phyloP scores from a whole-genome alignment of 2,888 invertebrate genomes.

The Chrysina gloriosa region DNA sequence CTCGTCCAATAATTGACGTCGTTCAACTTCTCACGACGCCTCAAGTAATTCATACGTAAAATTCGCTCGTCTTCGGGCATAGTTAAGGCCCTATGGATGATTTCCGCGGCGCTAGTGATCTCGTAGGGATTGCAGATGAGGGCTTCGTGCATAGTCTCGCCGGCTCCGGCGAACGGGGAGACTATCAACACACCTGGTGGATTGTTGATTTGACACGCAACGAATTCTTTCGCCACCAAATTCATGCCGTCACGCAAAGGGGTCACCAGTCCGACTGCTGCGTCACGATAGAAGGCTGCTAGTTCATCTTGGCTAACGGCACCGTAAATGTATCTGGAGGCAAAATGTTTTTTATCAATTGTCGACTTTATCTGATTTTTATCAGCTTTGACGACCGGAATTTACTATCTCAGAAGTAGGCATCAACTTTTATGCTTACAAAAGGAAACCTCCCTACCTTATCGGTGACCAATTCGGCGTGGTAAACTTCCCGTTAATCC shows the following conservation, averaged over 20 bases:
- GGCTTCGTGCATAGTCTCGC: conserved; percentile 94
- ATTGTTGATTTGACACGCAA: conserved; percentile 89
- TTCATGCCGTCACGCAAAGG: conserved; percentile 93
- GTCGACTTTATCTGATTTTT: not conserved
- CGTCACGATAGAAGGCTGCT: conserved; percentile 87
- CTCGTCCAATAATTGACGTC: conserved; percentile 93
- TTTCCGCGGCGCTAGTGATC: conserved; percentile 87
- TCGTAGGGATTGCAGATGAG: conserved; percentile 91
- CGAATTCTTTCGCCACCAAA: conserved; percentile 92
- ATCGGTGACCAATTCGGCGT: conserved; percentile 95
- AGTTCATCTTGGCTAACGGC: conserved; percentile 88
- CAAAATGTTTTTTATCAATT: not conserved
- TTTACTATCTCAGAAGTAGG: no score
- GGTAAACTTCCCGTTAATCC: conserved; percentile 89
- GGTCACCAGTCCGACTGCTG: conserved; percentile 88
- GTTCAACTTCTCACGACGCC: conserved; percentile 82
- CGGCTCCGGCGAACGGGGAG: conserved; percentile 92
- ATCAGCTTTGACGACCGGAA: no score
- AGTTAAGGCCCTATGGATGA: conserved; percentile 85
- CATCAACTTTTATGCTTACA: no score
- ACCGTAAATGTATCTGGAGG: conserved; percentile 79
- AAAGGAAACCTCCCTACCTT: conserved; percentile 62
- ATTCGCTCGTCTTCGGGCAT: conserved; percentile 92
- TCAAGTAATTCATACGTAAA: conserved; percentile 85
- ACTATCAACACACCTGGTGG: conserved; percentile 87